These are phyloP conservation scores for Gobionotothen gibberifrons DNA, from an alignment of 2,797 vertebrate species.

Conservation along the genomic window DNA sequence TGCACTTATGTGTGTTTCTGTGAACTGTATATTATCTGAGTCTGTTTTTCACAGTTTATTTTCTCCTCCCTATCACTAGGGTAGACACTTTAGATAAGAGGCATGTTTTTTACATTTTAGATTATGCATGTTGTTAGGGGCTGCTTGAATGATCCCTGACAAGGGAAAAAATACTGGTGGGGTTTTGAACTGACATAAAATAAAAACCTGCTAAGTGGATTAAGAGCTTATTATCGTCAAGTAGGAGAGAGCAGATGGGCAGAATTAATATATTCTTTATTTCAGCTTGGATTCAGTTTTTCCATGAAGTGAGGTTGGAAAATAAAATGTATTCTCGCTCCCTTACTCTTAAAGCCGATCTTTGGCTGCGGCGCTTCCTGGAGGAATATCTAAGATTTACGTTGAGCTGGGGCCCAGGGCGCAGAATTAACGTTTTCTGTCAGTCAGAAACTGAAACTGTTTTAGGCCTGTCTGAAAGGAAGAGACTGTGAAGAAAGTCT, in stretches of 20 bases:
- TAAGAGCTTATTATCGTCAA: slow-evolving; percentile 64
- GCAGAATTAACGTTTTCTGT: slow-evolving; percentile 57
- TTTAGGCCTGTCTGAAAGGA: slow-evolving; percentile 25
- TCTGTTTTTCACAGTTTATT: slow-evolving; percentile 36
- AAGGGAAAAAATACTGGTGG: slow-evolving; percentile 46
- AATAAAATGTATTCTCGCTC: slow-evolving; percentile 26
- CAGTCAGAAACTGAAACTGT: slow-evolving; percentile 50
- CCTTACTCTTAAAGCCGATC: slow-evolving; percentile 41
- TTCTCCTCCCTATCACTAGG: slow-evolving; percentile 38
- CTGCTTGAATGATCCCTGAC: slow-evolving; percentile 51
- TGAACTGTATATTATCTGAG: slow-evolving; percentile 23
- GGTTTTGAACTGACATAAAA: slow-evolving; percentile 44
- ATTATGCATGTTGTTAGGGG: slow-evolving; percentile 53
- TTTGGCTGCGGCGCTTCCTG: slow-evolving; percentile 45
- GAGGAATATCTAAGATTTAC: slow-evolving; percentile 63
- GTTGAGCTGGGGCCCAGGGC: slow-evolving; percentile 56
- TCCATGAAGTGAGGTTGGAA: slow-evolving; percentile 35
- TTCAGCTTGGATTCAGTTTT: slow-evolving; percentile 43
- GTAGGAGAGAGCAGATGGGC: slow-evolving; percentile 44
- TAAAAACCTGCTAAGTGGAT: slow-evolving; percentile 60
- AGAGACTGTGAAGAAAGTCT: slow-evolving; percentile 32
- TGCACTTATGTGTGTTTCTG: slow-evolving; percentile 22
- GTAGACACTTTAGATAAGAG: slow-evolving; percentile 45
- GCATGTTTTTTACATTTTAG: slow-evolving; percentile 39
- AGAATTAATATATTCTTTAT: slow-evolving; percentile 56